phyloP scores from a whole-genome alignment of 1,140 invertebrate species.

The Bactericera cockerelli region DNA sequence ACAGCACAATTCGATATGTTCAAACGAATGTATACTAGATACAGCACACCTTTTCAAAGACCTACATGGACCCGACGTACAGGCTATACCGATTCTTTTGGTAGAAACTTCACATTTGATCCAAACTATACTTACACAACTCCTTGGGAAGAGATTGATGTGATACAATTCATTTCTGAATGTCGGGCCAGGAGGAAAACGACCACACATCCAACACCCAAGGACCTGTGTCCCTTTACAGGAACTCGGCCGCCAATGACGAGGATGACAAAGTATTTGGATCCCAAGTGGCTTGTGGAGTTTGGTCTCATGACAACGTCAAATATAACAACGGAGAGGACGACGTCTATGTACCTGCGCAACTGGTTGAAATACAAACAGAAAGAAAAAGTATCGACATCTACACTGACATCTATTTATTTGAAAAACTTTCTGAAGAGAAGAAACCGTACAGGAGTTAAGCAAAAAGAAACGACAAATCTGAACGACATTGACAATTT shows the following conservation, averaged over 20 bases:
- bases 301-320: background rate
- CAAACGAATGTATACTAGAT: background rate
- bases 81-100: background rate
- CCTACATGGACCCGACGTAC: background rate
- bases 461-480: no score
- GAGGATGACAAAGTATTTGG: background rate
- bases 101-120: background rate
- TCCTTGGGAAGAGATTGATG: background rate
- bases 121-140: background rate
- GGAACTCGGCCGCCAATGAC: background rate
- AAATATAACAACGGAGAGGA: background rate
- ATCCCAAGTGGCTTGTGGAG: background rate
- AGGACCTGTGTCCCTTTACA: background rate
- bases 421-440: background rate
- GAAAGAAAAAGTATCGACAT: background rate
- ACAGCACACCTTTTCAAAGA: background rate
- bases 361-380: background rate
- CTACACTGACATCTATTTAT: background rate
- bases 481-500: no score
- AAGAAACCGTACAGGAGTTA: no score
- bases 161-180: background rate
- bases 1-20: conserved; percentile 5
- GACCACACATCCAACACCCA: background rate
- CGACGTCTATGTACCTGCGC: background rate
- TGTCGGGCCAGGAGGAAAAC: background rate